Evolutionary conservation across 2,888 invertebrate genomes (phyloP), one percentile per base, ranked within the genome.

Genomic region (Odiellus spinosus): DNA sequence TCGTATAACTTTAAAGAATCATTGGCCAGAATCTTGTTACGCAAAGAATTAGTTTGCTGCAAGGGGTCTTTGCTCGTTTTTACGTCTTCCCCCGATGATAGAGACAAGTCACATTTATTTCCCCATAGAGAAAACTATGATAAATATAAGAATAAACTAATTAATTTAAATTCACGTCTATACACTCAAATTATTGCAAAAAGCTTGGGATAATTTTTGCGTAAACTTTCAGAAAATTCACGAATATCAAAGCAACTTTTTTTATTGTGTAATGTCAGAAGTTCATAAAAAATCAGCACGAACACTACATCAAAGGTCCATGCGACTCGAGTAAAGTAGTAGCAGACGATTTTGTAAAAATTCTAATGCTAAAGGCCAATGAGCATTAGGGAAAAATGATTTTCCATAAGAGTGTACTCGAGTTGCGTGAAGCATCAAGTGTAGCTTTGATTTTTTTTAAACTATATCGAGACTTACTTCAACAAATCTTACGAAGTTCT

Each of bases 91-190:
- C 90, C 90, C 33, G 73, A 72, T 0, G 85, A 79, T 40, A 95
- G 69, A 0, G 91, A 91, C 43, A 98, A 66, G 68, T 98, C 98
- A 62, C 84, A 85, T 62, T 84, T 82, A 67, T 98, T 98, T 1
- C 91, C 84, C 96, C 96, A 98, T 11, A 98, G 70, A 60, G 80
- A 78, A 12, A 71, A 56, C 69, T 71, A 57, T 2, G 56, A 46
- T 40, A n/a, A 10, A 43, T 26, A 43, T 19, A 15, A 10, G 40
- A 34, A 15, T 12, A 3, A 20, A n/a, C 2, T n/a, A 12, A 32
- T 26, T 14, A 26, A 3, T 3, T n/a, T 11, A 12, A 36, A 26
- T 44, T 3, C 1, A 15, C 17, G 10, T 12, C 12, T 14, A 21
- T 14, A 2, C 3, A n/a, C 18, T 39, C 17, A n/a, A n/a, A 14